Base-by-base conservation (phyloP, 2,113 vertebrate species). In the Corynorhinus townsendii region DNA sequence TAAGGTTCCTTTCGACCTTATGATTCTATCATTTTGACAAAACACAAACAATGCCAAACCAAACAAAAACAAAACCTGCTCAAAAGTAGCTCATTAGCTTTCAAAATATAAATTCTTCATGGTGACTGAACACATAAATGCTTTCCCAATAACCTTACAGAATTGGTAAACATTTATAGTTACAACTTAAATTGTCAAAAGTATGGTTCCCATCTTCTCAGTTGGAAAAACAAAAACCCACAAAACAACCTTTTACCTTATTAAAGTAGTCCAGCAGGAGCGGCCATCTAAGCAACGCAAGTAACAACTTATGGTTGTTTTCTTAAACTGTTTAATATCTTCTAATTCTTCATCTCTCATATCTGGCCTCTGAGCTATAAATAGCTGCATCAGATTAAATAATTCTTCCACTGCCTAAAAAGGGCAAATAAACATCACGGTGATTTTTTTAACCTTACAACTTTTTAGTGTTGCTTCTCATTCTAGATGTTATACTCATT, bases 181-280 rank as follows among this genome's bases (percentile, higher is more conserved):
- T 93, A 47, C 35, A 69, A 64, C 38, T 66, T 68, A 84, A 86
- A 47, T 64, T 93, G 40, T 84, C 59, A 86, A 95, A 82, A 76
- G 19, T 35, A 80, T 15, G 52, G 24, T 75, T 4, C 5, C 17
- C 2, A 81, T 64, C 5, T 3, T 40, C 12, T 94, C 33, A 80
- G 35, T n/a, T 89, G 33, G 76, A 69, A 85, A 86, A 73, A 82
- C 17, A 49, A 89, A 68, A 72, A 38, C 54, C 6, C 35, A 92
- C 12, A 93, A 94, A 89, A 40, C 3, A 52, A 5, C 16, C 62
- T 82, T 83, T 92, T 98, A 99, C 99, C 99, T 99, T 99, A 99
- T 99, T 98, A 99, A 99, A 6, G 99, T 99, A 75, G 99, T 99
- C 99, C 99, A 99, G 98, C 99, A 99, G 95, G 99, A 99, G 76